Evolutionary conservation across 1,140 invertebrate genomes (phyloP).

Genomic region (Achroia grisella): DNA sequence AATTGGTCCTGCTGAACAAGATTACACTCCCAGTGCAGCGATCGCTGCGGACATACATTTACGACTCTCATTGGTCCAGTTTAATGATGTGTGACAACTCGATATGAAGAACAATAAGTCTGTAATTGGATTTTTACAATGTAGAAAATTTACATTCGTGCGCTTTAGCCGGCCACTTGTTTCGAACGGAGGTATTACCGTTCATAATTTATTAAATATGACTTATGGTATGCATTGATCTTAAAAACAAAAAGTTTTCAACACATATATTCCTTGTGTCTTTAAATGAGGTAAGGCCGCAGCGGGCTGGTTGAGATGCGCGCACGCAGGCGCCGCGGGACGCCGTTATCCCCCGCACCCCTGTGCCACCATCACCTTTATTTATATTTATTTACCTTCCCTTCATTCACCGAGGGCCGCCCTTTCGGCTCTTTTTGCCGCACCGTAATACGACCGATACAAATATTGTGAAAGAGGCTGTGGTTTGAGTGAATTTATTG

Average conservation of each 20-base stretch:
- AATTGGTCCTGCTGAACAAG: constrained; percentile 59
- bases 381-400: constrained; percentile 74
- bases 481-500: constrained; percentile 70
- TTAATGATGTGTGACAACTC: constrained; percentile 64
- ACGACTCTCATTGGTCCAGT: constrained; percentile 65
- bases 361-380: constrained; percentile 57
- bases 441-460: constrained; percentile 51
- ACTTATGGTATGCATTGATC: not conserved
- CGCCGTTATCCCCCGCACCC: constrained; percentile 23
- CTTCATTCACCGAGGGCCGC: constrained; percentile 70
- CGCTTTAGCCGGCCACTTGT: not conserved
- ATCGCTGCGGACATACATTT: constrained; percentile 50
- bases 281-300: not conserved
- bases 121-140: constrained; percentile 65
- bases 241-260: constrained; percentile 5
- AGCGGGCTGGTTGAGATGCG: constrained; percentile 2
- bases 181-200: not conserved
- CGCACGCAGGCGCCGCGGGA: constrained; percentile 57
- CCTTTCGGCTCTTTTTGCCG: constrained; percentile 71
- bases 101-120: constrained; percentile 53
- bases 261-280: constrained; percentile 5
- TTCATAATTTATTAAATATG: not conserved
- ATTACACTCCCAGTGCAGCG: constrained; percentile 31
- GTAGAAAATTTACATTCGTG: constrained; percentile 34
- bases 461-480: constrained; percentile 70